Evolutionary conservation across 2,113 vertebrate species (phyloP).

Genomic region (Tachuris rubrigastra): DNA sequence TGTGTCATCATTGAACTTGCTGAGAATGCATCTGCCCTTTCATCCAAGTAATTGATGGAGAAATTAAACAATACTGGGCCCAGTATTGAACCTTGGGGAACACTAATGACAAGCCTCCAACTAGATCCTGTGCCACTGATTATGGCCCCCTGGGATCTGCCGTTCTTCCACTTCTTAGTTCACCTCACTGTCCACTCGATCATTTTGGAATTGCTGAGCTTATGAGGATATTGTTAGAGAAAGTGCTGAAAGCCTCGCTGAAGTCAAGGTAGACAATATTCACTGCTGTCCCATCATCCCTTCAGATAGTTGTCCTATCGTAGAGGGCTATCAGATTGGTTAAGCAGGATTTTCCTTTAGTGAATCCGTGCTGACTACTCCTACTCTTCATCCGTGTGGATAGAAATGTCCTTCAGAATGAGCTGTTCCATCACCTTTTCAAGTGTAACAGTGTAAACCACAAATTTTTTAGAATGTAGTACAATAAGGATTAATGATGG

Average conservation of each 20-base stretch:
- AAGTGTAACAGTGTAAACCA: neutral
- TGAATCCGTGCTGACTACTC: neutral
- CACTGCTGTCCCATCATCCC: neutral
- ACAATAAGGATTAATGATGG: neutral
- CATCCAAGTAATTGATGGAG: neutral
- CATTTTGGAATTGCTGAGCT: neutral
- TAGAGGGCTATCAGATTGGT: neutral
- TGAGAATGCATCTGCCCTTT: neutral
- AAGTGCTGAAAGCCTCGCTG: neutral
- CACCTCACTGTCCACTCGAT: neutral
- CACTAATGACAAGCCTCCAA: neutral
- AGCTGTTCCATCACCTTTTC: neutral
- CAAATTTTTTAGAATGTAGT: neutral
- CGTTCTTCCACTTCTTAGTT: neutral
- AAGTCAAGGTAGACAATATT: neutral
- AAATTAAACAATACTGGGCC: neutral
- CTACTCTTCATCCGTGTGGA: neutral
- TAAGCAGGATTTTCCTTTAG: neutral
- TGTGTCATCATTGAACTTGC: neutral
- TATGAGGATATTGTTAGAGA: neutral
- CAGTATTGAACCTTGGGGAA: neutral
- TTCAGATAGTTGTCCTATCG: neutral
- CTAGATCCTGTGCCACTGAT: neutral
- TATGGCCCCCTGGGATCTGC: neutral
- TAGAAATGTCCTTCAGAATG: neutral